These are phyloP conservation scores for Anguilla anguilla DNA, from an alignment of 2,797 vertebrate species.

Conservation along the genomic window DNA sequence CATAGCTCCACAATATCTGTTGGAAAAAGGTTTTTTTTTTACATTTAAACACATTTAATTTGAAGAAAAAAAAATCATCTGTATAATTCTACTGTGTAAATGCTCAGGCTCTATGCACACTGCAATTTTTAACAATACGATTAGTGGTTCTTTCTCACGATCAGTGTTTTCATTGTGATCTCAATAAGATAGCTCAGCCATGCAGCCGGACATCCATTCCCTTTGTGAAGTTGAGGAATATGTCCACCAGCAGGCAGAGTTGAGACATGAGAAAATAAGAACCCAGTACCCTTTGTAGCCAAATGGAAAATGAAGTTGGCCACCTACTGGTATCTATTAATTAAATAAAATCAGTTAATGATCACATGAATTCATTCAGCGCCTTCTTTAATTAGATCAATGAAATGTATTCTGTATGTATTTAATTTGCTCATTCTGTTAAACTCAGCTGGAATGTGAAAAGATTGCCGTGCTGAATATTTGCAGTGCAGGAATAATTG, in stretches of 20 bases:
- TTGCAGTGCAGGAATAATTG: neutral
- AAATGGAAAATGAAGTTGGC: constrained; percentile 7
- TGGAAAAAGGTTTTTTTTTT: too few species aligned
- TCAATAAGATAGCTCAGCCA: neutral
- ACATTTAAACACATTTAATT: neutral
- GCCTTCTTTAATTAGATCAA: neutral
- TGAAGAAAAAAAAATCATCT: neutral
- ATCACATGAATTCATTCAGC: constrained; percentile 3
- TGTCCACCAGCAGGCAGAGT: constrained; percentile 60
- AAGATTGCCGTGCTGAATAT: neutral
- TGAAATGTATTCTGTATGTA: neutral
- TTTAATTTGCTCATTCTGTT: constrained; percentile 1
- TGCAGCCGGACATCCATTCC: neutral
- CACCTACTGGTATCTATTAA: neutral
- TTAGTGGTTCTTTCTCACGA: neutral
- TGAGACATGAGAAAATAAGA: constrained; percentile 41
- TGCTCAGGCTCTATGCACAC: neutral
- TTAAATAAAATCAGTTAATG: constrained; percentile 20
- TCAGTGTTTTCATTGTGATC: neutral
- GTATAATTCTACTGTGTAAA: neutral
- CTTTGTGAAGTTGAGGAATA: constrained; percentile 28
- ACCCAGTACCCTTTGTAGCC: neutral
- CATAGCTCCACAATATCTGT: neutral
- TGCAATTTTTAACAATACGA: neutral
- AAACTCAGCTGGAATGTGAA: neutral